phyloP scores from a whole-genome alignment of 2,113 vertebrate genomes.

The Notothenia coriiceps region DNA sequence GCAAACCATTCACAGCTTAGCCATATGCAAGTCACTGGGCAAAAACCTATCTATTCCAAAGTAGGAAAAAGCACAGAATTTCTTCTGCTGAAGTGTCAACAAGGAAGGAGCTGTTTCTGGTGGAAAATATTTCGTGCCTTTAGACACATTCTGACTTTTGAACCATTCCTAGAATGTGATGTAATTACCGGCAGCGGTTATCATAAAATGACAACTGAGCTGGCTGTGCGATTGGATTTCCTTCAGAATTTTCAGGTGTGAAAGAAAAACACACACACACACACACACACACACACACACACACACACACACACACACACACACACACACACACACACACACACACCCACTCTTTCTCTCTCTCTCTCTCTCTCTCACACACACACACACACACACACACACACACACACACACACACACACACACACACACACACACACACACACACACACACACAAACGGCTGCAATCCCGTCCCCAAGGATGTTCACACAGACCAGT shows the following conservation, averaged over 20 bases:
- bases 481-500: constrained; percentile 5
- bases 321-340: constrained; percentile 7
- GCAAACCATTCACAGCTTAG: not conserved
- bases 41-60: not conserved
- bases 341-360: constrained; percentile 23
- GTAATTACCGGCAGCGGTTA: constrained; percentile 22
- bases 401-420: constrained; percentile 9
- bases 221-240: constrained; percentile 6
- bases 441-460: constrained; percentile 1
- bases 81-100: not conserved
- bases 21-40: not conserved
- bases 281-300: constrained; percentile 6
- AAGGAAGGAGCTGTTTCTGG: not conserved
- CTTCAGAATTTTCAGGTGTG: not conserved
- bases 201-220: constrained; percentile 13
- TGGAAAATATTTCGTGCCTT: not conserved
- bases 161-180: constrained; percentile 26
- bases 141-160: constrained; percentile 7
- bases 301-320: constrained; percentile 9
- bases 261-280: not conserved
- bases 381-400: constrained; percentile 13
- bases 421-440: constrained; percentile 10
- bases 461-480: not conserved
- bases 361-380: no score
- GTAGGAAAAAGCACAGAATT: not conserved